phyloP scores from a whole-genome alignment of 2,113 vertebrate species.

The Phoenicopterus ruber region DNA sequence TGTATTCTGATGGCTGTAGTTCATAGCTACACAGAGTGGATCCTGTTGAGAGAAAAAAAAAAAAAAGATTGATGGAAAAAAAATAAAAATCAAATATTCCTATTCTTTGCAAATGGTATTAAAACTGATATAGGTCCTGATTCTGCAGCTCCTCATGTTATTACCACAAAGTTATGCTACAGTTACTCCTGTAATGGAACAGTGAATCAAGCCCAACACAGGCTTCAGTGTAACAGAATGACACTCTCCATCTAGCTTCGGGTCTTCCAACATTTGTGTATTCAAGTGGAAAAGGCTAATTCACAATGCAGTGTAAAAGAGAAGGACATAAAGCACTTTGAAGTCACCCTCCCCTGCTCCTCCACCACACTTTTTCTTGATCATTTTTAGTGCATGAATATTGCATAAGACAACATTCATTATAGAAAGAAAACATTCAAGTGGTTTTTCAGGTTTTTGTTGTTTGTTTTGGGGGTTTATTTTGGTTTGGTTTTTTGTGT shows the following conservation, averaged over 20 bases:
- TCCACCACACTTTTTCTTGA: background rate
- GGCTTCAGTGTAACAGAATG: background rate
- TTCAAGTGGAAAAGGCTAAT: background rate
- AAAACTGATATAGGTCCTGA: background rate
- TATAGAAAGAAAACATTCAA: background rate
- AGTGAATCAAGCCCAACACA: background rate
- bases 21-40: conserved; percentile 90
- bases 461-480: background rate
- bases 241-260: background rate
- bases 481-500: no score
- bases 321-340: background rate
- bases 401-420: background rate
- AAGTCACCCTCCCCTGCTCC: background rate
- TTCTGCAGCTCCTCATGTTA: background rate
- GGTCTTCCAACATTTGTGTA: background rate
- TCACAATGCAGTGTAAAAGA: background rate
- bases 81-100: background rate
- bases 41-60: conserved; percentile 73
- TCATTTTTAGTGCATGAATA: background rate
- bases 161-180: background rate
- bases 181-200: background rate
- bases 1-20: conserved; percentile 85
- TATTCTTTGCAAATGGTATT: background rate
- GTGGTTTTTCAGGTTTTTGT: background rate
- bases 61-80: background rate